Conservation (phyloP, 2,797 vertebrate genomes). For the Sparidentex hasta region DNA sequence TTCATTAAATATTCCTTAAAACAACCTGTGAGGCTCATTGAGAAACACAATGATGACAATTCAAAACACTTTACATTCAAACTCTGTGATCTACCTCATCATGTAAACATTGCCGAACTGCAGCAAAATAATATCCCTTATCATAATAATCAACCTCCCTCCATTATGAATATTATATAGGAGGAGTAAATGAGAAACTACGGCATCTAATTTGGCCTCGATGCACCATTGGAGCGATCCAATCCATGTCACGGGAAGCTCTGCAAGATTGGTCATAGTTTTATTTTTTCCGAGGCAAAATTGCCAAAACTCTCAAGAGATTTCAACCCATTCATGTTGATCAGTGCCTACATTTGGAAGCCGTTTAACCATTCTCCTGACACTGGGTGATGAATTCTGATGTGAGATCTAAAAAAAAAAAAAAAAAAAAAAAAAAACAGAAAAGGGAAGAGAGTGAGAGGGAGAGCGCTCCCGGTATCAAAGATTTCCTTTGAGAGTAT, state of each 20-base stretch:
- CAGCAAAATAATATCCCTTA: slow-evolving; percentile 41
- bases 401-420: slow-evolving; percentile 35
- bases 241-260: slow-evolving; percentile 21
- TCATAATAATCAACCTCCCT: slow-evolving; percentile 38
- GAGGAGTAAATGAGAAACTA: slow-evolving; percentile 43
- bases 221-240: slow-evolving; percentile 13
- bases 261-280: slow-evolving; percentile 10
- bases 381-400: slow-evolving; percentile 51
- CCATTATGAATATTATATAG: slow-evolving; percentile 40
- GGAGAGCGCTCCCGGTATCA: slow-evolving; percentile 64
- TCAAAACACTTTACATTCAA: slow-evolving; percentile 46
- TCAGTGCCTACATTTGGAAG: slow-evolving; percentile 52
- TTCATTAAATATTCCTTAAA: slow-evolving; percentile 26
- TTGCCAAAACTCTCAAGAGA: slow-evolving; percentile 52
- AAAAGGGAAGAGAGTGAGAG: slow-evolving; percentile 2
- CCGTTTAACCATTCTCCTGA: slow-evolving; percentile 53
- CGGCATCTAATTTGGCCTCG: slow-evolving; percentile 31
- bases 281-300: slow-evolving; percentile 59
- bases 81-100: slow-evolving; percentile 40
- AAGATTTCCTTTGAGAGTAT: slow-evolving; percentile 78
- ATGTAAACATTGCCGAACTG: slow-evolving; percentile 37
- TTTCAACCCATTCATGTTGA: slow-evolving; percentile 57
- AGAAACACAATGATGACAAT: slow-evolving; percentile 17
- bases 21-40: background rate
- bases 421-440: slow-evolving; percentile 27